phyloP scores from a whole-genome alignment of 2,797 vertebrate species.

The Melanotaenia trifasciata region DNA sequence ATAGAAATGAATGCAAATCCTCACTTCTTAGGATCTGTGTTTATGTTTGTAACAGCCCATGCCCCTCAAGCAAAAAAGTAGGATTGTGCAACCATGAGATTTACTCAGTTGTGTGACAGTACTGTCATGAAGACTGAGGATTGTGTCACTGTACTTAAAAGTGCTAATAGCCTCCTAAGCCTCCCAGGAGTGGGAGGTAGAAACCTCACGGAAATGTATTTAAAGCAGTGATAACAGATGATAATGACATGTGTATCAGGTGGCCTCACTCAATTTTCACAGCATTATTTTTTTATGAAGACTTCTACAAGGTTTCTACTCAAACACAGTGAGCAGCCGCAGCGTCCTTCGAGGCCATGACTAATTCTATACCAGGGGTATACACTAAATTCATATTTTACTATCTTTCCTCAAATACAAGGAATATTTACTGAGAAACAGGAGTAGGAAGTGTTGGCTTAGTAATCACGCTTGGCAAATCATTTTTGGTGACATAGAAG shows the following conservation, averaged over 20 bases:
- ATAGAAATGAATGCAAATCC: no score
- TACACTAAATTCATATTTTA: constrained; percentile 1
- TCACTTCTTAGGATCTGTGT: background rate
- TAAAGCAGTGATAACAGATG: background rate
- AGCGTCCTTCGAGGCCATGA: background rate
- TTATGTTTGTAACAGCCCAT: background rate
- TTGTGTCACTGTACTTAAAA: constrained; percentile 1
- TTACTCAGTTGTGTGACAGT: constrained; percentile 18
- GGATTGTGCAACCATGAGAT: constrained; percentile 9
- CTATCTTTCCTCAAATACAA: background rate
- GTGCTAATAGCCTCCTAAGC: background rate
- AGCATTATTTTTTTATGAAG: background rate
- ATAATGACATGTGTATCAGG: background rate
- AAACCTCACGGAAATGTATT: background rate
- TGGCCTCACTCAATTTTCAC: background rate
- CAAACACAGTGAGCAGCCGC: background rate
- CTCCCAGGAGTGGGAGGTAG: background rate
- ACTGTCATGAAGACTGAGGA: background rate
- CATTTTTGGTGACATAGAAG: constrained; percentile 15
- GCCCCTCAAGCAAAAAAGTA: background rate
- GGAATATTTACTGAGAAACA: constrained; percentile 7
- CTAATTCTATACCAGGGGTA: background rate
- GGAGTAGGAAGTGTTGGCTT: constrained; percentile 18
- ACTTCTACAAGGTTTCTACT: background rate
- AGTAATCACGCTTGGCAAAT: constrained; percentile 4